These are phyloP conservation scores for Eulemur rubriventer DNA, from an alignment of 2,797 vertebrate species.

Conservation along the genomic window DNA sequence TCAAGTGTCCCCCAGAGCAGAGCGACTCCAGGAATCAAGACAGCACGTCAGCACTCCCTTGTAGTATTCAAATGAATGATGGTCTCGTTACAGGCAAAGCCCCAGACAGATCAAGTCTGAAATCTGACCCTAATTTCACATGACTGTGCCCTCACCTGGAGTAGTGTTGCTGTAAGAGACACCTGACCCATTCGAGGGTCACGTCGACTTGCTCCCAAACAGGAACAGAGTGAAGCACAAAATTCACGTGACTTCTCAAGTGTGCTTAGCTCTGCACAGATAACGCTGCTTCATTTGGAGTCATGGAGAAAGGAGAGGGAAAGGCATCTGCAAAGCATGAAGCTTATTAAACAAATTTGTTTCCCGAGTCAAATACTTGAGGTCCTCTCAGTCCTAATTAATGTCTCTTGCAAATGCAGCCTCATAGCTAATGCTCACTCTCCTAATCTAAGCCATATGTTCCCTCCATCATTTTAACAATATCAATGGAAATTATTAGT, in stretches of 20 bases:
- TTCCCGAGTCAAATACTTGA: conserved; percentile 71
- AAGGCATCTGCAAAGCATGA: conserved; percentile 64
- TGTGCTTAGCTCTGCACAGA: conserved; percentile 53
- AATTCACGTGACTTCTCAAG: background rate
- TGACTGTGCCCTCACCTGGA: conserved; percentile 16
- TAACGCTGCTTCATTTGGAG: conserved; percentile 66
- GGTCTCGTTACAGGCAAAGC: background rate
- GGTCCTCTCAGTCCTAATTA: conserved; percentile 72
- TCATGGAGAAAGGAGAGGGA: conserved; percentile 15
- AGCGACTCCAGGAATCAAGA: background rate
- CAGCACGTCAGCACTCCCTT: background rate
- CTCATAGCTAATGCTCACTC: conserved; percentile 65
- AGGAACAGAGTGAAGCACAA: background rate
- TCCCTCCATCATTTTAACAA: conserved; percentile 53
- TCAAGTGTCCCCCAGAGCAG: background rate
- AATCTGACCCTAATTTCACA: background rate
- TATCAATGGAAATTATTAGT: conserved; percentile 65
- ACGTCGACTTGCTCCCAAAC: conserved; percentile 42
- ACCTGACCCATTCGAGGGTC: background rate
- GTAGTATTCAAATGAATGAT: background rate
- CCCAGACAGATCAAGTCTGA: conserved; percentile 1
- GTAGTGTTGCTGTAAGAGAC: background rate
- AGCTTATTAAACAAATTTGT: conserved; percentile 69
- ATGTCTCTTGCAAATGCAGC: conserved; percentile 59
- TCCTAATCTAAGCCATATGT: conserved; percentile 58